phyloP scores from a whole-genome alignment of 2,113 vertebrate species.

The Otus sunia region DNA sequence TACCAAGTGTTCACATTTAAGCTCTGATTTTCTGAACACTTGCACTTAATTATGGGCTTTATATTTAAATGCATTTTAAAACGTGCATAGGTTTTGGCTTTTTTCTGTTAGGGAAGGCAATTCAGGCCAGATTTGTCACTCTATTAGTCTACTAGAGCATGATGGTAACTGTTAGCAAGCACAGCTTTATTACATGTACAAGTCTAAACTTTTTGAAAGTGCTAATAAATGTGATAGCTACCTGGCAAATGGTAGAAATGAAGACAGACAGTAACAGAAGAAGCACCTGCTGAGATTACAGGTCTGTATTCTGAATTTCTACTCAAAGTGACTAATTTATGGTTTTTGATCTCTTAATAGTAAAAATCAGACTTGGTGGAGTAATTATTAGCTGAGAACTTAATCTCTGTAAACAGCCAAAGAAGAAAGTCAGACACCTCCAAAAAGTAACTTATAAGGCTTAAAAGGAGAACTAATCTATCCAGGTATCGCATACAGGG shows the following conservation, averaged over 20 bases:
- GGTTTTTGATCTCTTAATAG: not conserved
- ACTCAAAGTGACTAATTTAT: not conserved
- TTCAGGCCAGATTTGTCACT: not conserved
- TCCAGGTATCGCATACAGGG: rapidly evolving
- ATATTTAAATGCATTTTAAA: not conserved
- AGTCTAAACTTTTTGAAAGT: not conserved
- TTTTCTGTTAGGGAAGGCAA: not conserved
- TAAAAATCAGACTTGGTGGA: not conserved
- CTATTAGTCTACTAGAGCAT: not conserved
- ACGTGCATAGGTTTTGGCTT: not conserved
- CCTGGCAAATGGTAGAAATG: not conserved
- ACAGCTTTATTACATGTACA: not conserved
- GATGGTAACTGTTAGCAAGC: not conserved
- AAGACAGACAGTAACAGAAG: not conserved
- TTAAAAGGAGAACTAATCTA: not conserved
- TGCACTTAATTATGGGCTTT: not conserved
- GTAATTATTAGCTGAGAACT: not conserved
- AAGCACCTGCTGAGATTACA: not conserved
- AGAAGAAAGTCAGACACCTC: not conserved
- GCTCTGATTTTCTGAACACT: not conserved
- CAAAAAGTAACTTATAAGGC: not conserved
- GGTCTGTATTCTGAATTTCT: not conserved
- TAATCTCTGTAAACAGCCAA: not conserved
- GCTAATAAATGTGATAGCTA: not conserved
- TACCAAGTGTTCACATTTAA: not conserved